Evolutionary conservation across 2,113 vertebrate species (phyloP), one percentile per base, ranked within the genome.

Genomic region (Lathamus discolor): DNA sequence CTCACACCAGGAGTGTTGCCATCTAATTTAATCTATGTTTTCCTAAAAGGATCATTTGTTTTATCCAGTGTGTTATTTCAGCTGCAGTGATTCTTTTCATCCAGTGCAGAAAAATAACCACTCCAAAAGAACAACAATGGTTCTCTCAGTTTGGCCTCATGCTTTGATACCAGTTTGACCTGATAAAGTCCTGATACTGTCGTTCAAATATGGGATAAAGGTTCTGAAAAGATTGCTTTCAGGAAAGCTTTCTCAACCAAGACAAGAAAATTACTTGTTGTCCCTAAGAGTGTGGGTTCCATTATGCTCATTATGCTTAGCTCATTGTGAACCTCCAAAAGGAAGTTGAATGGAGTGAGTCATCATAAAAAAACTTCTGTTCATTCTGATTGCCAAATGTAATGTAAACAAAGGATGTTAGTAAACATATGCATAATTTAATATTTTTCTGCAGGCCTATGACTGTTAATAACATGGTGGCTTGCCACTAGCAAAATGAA

Each of bases 351-450:
- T 35, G 8, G 11, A 52, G 13, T 81, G 62, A 82, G 35, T 70
- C 43, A 68, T 72, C 51, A 59, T 20, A 7, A n/a, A 81, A 80
- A 15, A 81, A 5, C 10, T 29, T 19, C 46, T 87, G 9, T 87
- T 91, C 48, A 29, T 17, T 79, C 19, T 78, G 18, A 67, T 89
- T 66, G 75, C 55, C 63, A 86, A 44, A 77, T 25, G 15, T 51
- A 35, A 75, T 44, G n/a, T 46, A 90, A 88, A 80, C 33, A 83
- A 92, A 76, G 16, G 87, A 51, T 41, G 39, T 86, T 83, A 73
- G 35, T 90, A 83, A 94, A 70, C 27, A 63, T 87, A 69, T 62
- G 31, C n/a, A 86, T 93, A 93, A 93, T 93, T 86, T 76, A 90
- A 7, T 76, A 83, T 41, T 86, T 81, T 90, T 28, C 83, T 76